Conservation (phyloP, 2,113 vertebrate species). For the Mugil cephalus region DNA sequence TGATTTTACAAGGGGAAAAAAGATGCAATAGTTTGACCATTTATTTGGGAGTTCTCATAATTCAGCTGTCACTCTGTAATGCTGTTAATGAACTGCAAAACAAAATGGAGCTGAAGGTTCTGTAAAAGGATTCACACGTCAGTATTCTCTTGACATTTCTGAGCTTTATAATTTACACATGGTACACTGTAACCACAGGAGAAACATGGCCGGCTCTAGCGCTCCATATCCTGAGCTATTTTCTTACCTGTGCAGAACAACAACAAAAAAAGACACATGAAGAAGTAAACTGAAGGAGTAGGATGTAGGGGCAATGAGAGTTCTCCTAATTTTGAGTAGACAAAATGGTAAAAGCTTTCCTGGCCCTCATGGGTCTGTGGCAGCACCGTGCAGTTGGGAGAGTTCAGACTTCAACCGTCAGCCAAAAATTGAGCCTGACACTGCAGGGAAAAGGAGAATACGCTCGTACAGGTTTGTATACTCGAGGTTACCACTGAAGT, state of each 20-base stretch:
- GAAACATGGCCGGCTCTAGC: no score
- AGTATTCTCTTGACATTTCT: no score
- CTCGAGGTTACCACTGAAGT: constrained; percentile 8
- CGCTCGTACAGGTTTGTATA: constrained; percentile 1
- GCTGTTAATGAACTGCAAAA: no score
- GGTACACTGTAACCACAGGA: background rate
- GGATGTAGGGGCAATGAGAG: background rate
- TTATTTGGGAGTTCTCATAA: background rate
- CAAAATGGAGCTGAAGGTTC: background rate
- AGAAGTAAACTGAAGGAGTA: background rate
- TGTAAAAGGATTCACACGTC: no score
- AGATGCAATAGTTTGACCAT: background rate
- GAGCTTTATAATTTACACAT: background rate
- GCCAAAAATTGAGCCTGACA: constrained; percentile 21
- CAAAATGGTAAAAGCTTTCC: background rate
- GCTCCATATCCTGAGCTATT: no score
- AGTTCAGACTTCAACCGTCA: constrained; percentile 17
- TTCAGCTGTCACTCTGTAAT: no score
- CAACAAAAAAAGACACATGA: background rate
- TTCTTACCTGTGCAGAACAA: no score
- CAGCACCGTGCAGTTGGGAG: background rate
- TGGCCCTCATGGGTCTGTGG: background rate
- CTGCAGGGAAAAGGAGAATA: constrained; percentile 5
- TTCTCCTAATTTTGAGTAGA: background rate
- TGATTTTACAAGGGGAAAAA: background rate